Evolutionary conservation across 2,113 vertebrate species (phyloP).

Genomic region (Rhombomys opimus): DNA sequence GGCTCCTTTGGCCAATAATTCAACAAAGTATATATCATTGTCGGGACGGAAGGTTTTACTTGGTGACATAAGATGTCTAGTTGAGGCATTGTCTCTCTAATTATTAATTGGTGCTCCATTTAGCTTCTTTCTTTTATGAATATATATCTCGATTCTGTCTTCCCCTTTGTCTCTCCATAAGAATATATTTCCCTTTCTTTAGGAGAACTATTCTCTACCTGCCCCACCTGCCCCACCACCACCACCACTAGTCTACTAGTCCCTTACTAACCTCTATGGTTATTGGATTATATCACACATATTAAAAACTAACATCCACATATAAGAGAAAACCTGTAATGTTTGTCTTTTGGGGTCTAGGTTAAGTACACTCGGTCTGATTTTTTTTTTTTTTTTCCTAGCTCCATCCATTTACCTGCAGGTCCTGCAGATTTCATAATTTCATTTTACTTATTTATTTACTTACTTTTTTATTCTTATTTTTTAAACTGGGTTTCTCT

Average conservation of each 20-base stretch:
- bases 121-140: neutral
- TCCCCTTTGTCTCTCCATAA: neutral
- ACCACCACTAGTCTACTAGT: neutral
- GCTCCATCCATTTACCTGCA: too few species aligned
- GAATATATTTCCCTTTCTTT: neutral
- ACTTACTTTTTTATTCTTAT: too few species aligned
- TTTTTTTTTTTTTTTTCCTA: too few species aligned
- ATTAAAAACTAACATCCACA: neutral
- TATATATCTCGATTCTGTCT: neutral
- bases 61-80: neutral
- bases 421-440: too few species aligned
- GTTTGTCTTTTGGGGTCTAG: too few species aligned
- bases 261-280: neutral
- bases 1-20: neutral
- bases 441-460: too few species aligned
- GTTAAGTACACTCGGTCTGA: too few species aligned
- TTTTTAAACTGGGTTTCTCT: too few species aligned
- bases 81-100: neutral
- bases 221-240: neutral
- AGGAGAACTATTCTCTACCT: too few species aligned
- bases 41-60: neutral
- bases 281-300: neutral
- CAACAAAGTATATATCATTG: neutral
- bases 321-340: neutral
- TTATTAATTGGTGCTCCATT: neutral